A percentile compares a stretch with the other conserved stretches of the same genome.
Evolutionary conservation across 2,888 invertebrate species (phyloP).

Genomic region (Thyatira batis): DNA sequence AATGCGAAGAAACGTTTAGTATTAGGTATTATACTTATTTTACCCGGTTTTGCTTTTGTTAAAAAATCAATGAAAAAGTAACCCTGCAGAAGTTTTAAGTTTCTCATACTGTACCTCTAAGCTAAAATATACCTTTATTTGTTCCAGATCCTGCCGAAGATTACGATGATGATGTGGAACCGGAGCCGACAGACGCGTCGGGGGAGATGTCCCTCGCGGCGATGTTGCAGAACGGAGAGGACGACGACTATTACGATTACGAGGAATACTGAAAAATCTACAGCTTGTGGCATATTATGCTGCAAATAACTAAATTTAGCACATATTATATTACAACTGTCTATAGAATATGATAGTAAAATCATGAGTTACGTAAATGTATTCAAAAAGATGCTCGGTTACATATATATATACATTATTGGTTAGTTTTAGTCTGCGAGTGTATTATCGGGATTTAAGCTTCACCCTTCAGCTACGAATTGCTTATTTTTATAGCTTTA

Average conservation of each 20-base stretch:
- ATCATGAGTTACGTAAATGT: too few relatives aligned
- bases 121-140: constrained; percentile 5
- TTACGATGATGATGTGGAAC: constrained; percentile 70
- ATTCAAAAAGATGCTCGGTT: too few relatives aligned
- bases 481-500: constrained; percentile 10
- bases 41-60: too few relatives aligned
- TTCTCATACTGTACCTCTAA: too few relatives aligned
- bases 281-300: background rate
- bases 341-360: too few relatives aligned
- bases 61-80: too few relatives aligned
- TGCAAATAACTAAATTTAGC: background rate
- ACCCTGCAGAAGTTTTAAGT: too few relatives aligned
- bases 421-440: too few relatives aligned
- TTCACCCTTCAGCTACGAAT: background rate
- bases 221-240: constrained; percentile 84
- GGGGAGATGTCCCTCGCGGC: constrained; percentile 80
- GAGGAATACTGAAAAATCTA: constrained; percentile 83
- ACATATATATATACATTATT: too few relatives aligned
- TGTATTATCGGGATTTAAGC: too few relatives aligned
- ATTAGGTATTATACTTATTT: background rate
- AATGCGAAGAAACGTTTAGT: too few relatives aligned
- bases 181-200: constrained; percentile 56
- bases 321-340: background rate
- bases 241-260: constrained; percentile 85
- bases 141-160: constrained; percentile 54